These are phyloP conservation scores for Oreochromis tanganicae DNA, from an alignment of 2,113 vertebrate genomes.

Conservation along the genomic window DNA sequence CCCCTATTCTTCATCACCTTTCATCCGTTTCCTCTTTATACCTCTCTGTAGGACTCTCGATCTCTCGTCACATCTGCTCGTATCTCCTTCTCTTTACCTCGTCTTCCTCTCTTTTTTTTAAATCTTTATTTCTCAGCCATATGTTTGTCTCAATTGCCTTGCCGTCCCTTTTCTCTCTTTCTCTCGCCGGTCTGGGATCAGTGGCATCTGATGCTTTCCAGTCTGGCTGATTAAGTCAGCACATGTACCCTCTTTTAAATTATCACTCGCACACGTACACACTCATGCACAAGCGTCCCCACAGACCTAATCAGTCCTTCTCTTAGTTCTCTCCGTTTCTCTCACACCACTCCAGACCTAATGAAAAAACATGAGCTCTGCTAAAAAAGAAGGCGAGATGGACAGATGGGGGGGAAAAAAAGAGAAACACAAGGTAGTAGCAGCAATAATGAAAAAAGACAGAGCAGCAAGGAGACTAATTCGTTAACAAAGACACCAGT, in stretches of 20 bases:
- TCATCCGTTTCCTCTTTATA: not conserved
- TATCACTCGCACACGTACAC: conserved; percentile 3
- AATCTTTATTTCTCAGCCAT: not conserved
- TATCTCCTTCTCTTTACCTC: not conserved
- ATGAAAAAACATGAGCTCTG: conserved; percentile 60
- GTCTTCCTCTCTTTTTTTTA: not conserved
- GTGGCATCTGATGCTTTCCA: conserved; percentile 38
- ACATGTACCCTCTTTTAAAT: conserved; percentile 47
- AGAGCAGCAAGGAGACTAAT: not conserved
- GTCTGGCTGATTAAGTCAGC: conserved; percentile 62
- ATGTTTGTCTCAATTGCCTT: not conserved
- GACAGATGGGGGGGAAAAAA: not conserved
- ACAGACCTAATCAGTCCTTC: conserved; percentile 59
- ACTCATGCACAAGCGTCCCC: conserved; percentile 9
- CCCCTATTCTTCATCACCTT: not conserved
- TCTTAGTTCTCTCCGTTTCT: conserved; percentile 12
- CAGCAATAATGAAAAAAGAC: not conserved
- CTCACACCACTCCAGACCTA: conserved; percentile 26
- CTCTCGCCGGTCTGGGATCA: conserved; percentile 24
- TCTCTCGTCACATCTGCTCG: not conserved
- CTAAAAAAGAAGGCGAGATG: conserved; percentile 9
- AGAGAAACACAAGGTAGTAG: not conserved
- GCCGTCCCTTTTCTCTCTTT: not conserved
- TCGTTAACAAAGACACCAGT: not conserved
- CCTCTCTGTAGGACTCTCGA: not conserved